These are phyloP conservation scores for Drosophila asahinai DNA, from an alignment of 1,140 invertebrate species.

Conservation along the genomic window DNA sequence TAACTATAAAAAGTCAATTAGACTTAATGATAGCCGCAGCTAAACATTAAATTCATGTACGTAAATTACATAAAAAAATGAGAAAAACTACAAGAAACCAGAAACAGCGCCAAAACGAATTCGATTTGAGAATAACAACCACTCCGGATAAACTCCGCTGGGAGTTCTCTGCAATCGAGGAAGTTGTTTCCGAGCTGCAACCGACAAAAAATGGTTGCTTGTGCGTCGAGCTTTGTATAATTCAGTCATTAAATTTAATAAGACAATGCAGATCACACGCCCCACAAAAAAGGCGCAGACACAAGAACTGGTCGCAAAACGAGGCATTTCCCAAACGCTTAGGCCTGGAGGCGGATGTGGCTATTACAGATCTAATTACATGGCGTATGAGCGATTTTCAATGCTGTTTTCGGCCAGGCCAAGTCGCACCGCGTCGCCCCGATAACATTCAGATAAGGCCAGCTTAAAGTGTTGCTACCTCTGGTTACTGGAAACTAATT, in stretches of 20 bases:
- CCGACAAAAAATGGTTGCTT: constrained; percentile 15
- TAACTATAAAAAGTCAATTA: constrained; percentile 78
- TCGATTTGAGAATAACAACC: constrained; percentile 49
- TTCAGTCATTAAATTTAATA: constrained; percentile 77
- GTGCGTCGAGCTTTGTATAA: constrained; percentile 55
- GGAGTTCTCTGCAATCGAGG: constrained; percentile 36
- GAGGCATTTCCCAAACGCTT: constrained; percentile 45
- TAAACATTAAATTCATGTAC: constrained; percentile 74
- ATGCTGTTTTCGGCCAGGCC: constrained; percentile 31
- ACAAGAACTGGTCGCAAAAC: constrained; percentile 44
- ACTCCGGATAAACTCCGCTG: constrained; percentile 13
- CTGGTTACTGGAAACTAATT: constrained; percentile 49
- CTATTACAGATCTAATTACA: constrained; percentile 57
- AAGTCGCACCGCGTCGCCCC: constrained; percentile 37
- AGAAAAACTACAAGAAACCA: constrained; percentile 35
- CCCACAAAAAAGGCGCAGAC: constrained; percentile 18
- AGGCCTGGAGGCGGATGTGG: constrained; percentile 41
- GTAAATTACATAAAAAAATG: constrained; percentile 35
- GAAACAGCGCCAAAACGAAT: constrained; percentile 41
- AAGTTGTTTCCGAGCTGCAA: constrained; percentile 37
- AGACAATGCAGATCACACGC: constrained; percentile 61
- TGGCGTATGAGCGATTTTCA: constrained; percentile 56
- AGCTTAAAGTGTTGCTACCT: constrained; percentile 24
- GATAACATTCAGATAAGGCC: constrained; percentile 48
- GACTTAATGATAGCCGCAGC: constrained; percentile 75